Conservation (phyloP, 2,888 invertebrate genomes). For the Cryptophagus acutangulus region DNA sequence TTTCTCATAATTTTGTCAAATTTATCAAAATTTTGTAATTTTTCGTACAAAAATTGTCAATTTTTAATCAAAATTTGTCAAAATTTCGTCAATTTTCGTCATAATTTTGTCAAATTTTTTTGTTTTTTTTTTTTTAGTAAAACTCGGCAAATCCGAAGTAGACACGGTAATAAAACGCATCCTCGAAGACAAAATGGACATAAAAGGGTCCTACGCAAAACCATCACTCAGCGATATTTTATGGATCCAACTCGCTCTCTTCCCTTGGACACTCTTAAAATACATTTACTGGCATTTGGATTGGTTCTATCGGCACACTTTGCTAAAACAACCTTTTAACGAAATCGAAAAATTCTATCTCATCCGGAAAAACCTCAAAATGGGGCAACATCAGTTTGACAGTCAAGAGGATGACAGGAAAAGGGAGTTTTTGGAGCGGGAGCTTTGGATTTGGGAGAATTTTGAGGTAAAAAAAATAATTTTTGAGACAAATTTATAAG, state of each 20-base stretch:
- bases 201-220: slow-evolving; percentile 87
- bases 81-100: no score
- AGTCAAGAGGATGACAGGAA: slow-evolving; percentile 70
- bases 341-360: slow-evolving; percentile 79
- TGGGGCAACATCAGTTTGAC: slow-evolving; percentile 67
- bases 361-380: slow-evolving; percentile 72
- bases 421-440: slow-evolving; percentile 65
- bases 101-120: no score
- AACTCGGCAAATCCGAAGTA: slow-evolving; percentile 40
- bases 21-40: no score
- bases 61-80: no score
- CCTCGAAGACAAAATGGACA: slow-evolving; percentile 90
- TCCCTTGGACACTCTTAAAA: slow-evolving; percentile 68
- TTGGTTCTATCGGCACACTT: slow-evolving; percentile 78
- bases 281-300: slow-evolving; percentile 70
- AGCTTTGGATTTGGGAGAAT: slow-evolving; percentile 80
- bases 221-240: slow-evolving; percentile 72
- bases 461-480: no score
- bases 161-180: slow-evolving; percentile 75
- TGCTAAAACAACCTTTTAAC: slow-evolving; percentile 71
- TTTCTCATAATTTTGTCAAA: no score
- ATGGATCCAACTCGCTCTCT: slow-evolving; percentile 76
- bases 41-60: no score
- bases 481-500: no score
- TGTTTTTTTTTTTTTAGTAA: no score